Evolutionary conservation across 1,140 invertebrate species (phyloP).

Genomic region (Himalopsyche phryganea): DNA sequence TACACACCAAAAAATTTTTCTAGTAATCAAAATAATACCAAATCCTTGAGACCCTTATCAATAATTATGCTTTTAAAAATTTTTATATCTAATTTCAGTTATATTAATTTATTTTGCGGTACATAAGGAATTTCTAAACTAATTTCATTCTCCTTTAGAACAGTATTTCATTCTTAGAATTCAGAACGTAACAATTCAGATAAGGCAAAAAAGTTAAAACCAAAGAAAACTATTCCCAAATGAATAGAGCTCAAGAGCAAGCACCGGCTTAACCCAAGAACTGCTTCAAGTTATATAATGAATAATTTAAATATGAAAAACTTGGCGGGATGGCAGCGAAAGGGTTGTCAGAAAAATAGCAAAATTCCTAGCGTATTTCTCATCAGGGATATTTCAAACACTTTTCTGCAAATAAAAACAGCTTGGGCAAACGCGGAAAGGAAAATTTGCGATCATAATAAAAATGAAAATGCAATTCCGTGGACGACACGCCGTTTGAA

Average conservation of each 20-base stretch:
- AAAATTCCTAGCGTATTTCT: background rate
- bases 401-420: background rate
- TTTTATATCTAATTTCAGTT: no score
- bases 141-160: no score
- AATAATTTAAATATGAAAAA: conserved; percentile 24
- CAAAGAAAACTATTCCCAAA: conserved; percentile 14
- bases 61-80: no score
- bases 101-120: no score
- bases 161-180: no score
- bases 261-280: background rate
- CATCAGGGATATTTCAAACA: background rate
- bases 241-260: conserved; percentile 1
- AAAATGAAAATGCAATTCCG: conserved; percentile 29
- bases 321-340: background rate
- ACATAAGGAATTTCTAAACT: no score
- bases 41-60: no score
- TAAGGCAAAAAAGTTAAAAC: background rate
- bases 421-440: conserved; percentile 6
- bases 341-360: background rate
- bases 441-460: conserved; percentile 25
- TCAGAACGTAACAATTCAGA: no score
- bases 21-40: no score
- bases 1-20: no score
- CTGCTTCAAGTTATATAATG: conserved; percentile 14
- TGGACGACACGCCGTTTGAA: conserved; percentile 5